Evolutionary conservation across 2,888 invertebrate species (phyloP).

Genomic region (Strigamia transsilvanica): DNA sequence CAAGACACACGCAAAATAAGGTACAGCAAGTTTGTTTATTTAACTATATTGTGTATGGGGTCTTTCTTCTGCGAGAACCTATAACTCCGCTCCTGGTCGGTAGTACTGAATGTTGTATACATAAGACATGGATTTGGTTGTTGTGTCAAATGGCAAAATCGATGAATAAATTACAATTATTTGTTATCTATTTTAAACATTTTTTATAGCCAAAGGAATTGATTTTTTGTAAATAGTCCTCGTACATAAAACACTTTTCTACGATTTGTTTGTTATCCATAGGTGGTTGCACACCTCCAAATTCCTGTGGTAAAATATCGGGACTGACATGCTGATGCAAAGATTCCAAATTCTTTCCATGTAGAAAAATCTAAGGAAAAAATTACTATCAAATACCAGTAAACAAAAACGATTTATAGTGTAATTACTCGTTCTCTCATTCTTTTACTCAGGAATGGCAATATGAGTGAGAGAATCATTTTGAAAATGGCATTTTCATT

Average conservation of each 20-base stretch:
- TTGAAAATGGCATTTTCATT: not conserved
- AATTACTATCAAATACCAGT: not conserved
- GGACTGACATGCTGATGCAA: not conserved
- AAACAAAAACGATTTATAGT: not conserved
- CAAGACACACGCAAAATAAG: too few species aligned
- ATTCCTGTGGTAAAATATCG: constrained; percentile 5
- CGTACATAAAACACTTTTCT: not conserved
- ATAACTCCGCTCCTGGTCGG: too few species aligned
- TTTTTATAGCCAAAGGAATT: not conserved
- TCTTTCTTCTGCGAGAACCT: too few species aligned
- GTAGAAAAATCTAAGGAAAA: not conserved
- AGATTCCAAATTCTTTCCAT: not conserved
- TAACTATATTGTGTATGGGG: too few species aligned
- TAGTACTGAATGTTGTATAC: too few species aligned
- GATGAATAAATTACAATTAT: too few species aligned
- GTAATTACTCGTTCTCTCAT: not conserved
- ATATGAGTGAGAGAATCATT: not conserved
- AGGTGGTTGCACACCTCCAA: not conserved
- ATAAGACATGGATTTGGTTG: too few species aligned
- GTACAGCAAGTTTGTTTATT: too few species aligned
- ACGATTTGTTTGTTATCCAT: not conserved
- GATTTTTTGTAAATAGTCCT: not conserved
- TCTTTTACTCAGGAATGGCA: not conserved
- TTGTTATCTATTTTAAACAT: too few species aligned
- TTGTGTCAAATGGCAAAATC: too few species aligned